Percentiles rank a stretch among this genome's conserved stretches.
phyloP scores from a whole-genome alignment of 2,888 invertebrate genomes.

The Corythucha ciliata region DNA sequence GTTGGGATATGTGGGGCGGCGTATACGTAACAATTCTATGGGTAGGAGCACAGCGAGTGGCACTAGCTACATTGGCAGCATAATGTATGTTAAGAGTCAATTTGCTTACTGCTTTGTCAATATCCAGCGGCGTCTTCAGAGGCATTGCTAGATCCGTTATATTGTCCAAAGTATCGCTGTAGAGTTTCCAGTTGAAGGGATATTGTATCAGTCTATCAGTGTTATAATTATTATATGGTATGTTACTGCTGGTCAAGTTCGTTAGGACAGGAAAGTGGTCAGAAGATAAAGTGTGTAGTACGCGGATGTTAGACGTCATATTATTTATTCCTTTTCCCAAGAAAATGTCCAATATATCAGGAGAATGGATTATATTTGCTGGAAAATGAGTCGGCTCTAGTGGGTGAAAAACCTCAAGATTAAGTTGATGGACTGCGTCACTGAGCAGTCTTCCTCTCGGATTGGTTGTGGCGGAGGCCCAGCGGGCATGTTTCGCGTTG shows the following conservation, averaged over 20 bases:
- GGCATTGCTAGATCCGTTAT: conserved; percentile 5
- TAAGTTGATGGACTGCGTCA: conserved; percentile 1
- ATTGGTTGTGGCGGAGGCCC: conserved; percentile 11
- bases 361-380: background rate
- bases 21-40: background rate
- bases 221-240: background rate
- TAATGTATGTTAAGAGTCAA: background rate
- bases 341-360: conserved; percentile 11
- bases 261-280: background rate
- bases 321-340: conserved; percentile 1
- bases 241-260: background rate
- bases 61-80: background rate
- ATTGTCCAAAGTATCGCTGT: background rate
- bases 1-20: background rate
- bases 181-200: conserved; percentile 6
- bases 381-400: conserved; percentile 4
- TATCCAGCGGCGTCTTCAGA: conserved; percentile 4
- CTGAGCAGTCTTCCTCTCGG: conserved; percentile 1
- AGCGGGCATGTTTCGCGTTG: conserved; percentile 7
- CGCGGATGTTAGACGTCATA: background rate
- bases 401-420: background rate
- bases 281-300: background rate
- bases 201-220: conserved; percentile 2
- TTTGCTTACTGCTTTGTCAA: conserved; percentile 7
- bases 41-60: background rate